Base-by-base conservation (phyloP, 2,888 invertebrate genomes). In the Cerceris rybyensis region DNA sequence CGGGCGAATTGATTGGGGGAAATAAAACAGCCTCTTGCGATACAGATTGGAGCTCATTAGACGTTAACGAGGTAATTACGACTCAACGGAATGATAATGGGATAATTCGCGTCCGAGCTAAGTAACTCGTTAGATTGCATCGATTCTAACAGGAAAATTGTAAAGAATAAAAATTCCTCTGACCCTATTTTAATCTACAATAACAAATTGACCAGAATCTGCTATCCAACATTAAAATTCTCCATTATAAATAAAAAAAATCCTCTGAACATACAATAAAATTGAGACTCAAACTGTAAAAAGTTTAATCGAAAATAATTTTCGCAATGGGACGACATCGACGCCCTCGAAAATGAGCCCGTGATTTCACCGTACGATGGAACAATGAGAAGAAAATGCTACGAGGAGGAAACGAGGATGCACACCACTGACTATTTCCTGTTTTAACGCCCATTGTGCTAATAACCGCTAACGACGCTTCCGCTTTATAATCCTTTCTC, bases 1-100 rank as follows among this genome's bases (percentile, higher is more conserved):
- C 14, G 0, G 16, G 13, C 57, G 70, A 55, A 85, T 81, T 70
- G 70, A 76, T 83, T 65, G 73, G 28, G 61, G 67, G 68, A 66
- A 58, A 72, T 61, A 69, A 70, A 80, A 61, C 66, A 59, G 60
- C 64, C 54, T 76, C 70, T 78, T 50, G 60, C 63, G 43, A 74
- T 70, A 72, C 72, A 76, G 69, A 85, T 84, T 82, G 78, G 52
- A 70, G 63, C 71, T 82, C 74, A 50, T 85, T 81, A 80, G 61
- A 76, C 42, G 61, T 70, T 85, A 84, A 84, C 78, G 74, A 85
- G 76, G 71, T 64, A 82, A 85, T 84, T 80, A 76, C 74, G 72
- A 61, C 13, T 63, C 67, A 67, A 39, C 64, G 60, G 74, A 74
- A 80, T 69, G 80, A 76, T 85, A 85, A 85, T 76, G 72, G 64